Conservation (phyloP, 2,113 vertebrate genomes). For the Lophochroa leadbeateri region DNA sequence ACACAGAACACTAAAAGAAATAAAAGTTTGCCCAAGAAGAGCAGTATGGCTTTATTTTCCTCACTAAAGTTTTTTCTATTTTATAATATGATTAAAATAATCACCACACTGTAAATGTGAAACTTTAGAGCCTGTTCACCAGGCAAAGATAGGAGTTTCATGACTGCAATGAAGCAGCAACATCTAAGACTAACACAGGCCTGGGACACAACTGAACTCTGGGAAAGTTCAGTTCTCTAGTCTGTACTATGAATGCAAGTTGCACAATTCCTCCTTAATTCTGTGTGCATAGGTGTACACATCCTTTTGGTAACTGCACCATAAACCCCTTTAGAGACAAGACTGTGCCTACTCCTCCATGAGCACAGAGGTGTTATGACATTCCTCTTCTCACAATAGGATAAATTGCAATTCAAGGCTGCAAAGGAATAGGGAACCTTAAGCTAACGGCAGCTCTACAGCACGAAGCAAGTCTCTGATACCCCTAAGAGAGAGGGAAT, state of each 20-base stretch:
- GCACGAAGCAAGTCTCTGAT: background rate
- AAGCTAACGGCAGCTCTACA: background rate
- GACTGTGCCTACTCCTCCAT: background rate
- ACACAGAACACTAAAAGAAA: background rate
- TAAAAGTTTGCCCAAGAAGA: background rate
- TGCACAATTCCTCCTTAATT: background rate
- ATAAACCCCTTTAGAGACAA: background rate
- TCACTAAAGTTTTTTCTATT: background rate
- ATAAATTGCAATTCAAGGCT: background rate
- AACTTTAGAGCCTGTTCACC: background rate
- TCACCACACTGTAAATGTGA: background rate
- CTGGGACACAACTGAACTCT: background rate
- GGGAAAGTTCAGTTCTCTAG: background rate
- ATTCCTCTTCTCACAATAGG: background rate
- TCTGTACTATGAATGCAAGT: too few relatives aligned
- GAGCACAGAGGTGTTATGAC: background rate
- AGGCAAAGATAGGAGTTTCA: background rate
- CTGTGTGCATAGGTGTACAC: background rate
- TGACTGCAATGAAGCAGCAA: background rate
- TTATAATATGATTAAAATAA: background rate
- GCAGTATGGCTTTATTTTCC: background rate
- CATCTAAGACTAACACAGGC: background rate
- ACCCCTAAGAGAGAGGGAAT: background rate
- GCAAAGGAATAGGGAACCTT: background rate
- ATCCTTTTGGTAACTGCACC: background rate